Base-by-base conservation (phyloP, 1,140 invertebrate genomes). In the Penaeus chinensis region DNA sequence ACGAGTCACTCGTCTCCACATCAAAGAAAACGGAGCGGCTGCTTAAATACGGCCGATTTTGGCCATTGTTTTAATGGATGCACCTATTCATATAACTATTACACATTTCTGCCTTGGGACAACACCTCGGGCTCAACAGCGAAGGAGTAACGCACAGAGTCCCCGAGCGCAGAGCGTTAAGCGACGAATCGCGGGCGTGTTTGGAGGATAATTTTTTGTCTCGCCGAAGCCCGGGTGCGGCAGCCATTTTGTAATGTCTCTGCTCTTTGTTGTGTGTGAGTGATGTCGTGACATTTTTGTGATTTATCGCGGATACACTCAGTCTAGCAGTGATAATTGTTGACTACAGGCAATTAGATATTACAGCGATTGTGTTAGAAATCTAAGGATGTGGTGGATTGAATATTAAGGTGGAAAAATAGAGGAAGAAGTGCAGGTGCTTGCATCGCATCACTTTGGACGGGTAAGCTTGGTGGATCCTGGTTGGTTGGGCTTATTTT, bases 281-380 rank as follows among this genome's bases (percentile, higher is more conserved):
- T 87, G 85, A 87, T 87, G 85, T 87, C 80, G 80, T 87, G 85
- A 83, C 61, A 87, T 87, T 82, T 82, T 87, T 77, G 81, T 87
- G 85, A 87, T 77, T 87, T 87, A 87, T 82, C 80, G 85, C 80
- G 80, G 85, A 82, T 87, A 87, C 60, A 87, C 69, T 37, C 71
- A 80, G 80, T 87, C 85, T 87, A 77, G 71, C 81, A 63, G 69
- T 76, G 80, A n/a, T 77, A 42, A 63, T 74, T 62, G 63, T 78
- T 82, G 80, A 82, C 69, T 62, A 83, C 42, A 77, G 63, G 85
- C 61, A 87, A 82, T 82, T 82, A 87, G 80, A 82, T 32, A 78
- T 77, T 47, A 87, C 62, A 87, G 85, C 85, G 85, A 87, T 82
- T 87, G 47, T 82, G 71, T 63, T 54, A 81, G 71, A 76, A 77